phyloP scores from a whole-genome alignment of 92 coral and sea anemone species.

The Zoanthus sansibaricus region DNA sequence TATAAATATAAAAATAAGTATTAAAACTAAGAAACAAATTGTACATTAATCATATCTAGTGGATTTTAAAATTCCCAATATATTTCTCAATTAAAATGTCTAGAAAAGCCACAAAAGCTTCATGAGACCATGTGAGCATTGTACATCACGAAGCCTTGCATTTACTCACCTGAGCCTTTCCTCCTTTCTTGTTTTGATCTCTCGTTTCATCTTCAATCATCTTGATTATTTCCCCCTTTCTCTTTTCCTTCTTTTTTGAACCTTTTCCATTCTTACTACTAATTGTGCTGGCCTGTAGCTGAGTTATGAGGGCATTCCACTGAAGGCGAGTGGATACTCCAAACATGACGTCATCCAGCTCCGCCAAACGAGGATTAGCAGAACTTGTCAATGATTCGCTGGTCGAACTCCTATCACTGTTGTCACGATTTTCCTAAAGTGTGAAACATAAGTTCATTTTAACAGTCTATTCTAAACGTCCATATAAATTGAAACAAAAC shows the following conservation, averaged over 20 bases:
- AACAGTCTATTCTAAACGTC: neutral
- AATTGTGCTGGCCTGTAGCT: conserved; percentile 84
- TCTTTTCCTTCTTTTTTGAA: conserved; percentile 22
- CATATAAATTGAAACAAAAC: too few species aligned
- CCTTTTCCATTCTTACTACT: conserved; percentile 54
- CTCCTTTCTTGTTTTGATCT: conserved; percentile 48
- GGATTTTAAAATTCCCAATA: too few species aligned
- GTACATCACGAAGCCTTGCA: neutral
- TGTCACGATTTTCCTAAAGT: conserved; percentile 83
- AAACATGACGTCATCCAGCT: conserved; percentile 91
- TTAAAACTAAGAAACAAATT: too few species aligned
- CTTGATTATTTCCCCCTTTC: conserved; percentile 29
- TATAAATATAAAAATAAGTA: too few species aligned
- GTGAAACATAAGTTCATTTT: neutral
- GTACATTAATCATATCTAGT: too few species aligned
- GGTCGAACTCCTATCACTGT: conserved; percentile 78
- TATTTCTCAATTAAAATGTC: too few species aligned
- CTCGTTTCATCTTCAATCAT: conserved; percentile 37
- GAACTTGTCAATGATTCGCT: conserved; percentile 82
- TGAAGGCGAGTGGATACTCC: conserved; percentile 96
- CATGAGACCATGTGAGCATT: neutral
- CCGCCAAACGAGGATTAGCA: conserved; percentile 74
- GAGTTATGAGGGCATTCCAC: conserved; percentile 92
- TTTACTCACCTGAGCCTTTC: conserved; percentile 22
- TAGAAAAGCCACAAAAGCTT: too few species aligned